Base-by-base conservation (phyloP, 2,113 vertebrate species). In the Guaruba guarouba region DNA sequence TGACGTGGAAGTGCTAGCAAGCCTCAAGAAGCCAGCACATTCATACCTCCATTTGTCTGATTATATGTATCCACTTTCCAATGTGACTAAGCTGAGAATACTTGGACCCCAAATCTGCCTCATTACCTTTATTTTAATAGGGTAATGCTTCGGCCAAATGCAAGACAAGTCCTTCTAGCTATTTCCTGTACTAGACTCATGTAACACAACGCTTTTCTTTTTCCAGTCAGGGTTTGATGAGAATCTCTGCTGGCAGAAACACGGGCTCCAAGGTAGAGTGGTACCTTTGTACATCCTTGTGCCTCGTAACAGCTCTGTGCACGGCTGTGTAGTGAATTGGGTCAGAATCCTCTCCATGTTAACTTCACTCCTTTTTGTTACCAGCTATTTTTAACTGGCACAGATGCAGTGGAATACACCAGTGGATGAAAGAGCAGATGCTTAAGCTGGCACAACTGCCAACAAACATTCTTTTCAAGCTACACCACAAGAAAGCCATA, bases 231-330 rank as follows among this genome's bases (percentile, higher is more conserved):
- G 17, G 28, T 68, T 82, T 79, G 75, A 79, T 35, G 62, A 52
- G 13, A 71, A 52, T 22, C 24, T 41, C 17, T 46, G n/a, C 43
- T 76, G 70, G 69, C 82, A 90, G 82, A 82, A 78, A 35, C 1
- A 1, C 46, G 69, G 71, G 39, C 37, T 67, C 57, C 67, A 64
- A 9, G 33, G 20, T 10, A 3, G 27, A 54, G 35, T 4, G 3
- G 51, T 19, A 13, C 27, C 68, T 57, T 29, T 11, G 22, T 11
- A 24, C 59, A 25, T 18, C 68, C 62, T 24, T 1, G 1, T 22
- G 29, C 55, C 41, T 48, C 2, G 0, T 23, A 28, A 28, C 9
- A 1, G 8, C 68, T 48, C 9, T 2, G 7, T 9, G 29, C 4
- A 9, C 2, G 0, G 63, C 46, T 17, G 6, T 2, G 8, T 7